These are phyloP conservation scores for Lasioglossum lativentre DNA, from an alignment of 2,888 invertebrate genomes.

Conservation along the genomic window DNA sequence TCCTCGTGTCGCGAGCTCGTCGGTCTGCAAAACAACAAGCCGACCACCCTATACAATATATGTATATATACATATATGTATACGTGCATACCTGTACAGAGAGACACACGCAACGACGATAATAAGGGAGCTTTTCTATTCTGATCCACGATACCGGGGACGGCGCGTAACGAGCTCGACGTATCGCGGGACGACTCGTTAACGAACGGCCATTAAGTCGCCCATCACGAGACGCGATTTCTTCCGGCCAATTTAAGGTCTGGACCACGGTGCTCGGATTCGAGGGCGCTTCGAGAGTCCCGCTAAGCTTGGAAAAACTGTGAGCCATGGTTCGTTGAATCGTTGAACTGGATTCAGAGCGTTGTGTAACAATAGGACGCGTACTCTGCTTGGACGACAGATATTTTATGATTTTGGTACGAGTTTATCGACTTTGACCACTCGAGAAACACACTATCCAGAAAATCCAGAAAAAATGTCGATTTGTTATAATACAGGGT, in stretches of 20 bases:
- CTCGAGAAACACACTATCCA: too few species aligned
- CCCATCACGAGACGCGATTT: neutral
- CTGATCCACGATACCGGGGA: constrained; percentile 13
- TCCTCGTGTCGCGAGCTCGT: constrained; percentile 87
- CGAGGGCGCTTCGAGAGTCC: neutral
- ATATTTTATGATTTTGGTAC: neutral
- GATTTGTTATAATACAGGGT: too few species aligned
- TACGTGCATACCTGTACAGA: neutral
- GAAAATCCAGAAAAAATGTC: too few species aligned
- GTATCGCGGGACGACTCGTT: constrained; percentile 38
- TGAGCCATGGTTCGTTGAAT: neutral
- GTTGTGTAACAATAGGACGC: neutral
- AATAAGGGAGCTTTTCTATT: constrained; percentile 43
- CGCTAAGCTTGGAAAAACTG: neutral
- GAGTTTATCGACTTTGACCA: neutral
- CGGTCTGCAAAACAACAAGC: constrained; percentile 84
- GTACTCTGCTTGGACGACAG: too few species aligned
- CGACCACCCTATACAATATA: neutral
- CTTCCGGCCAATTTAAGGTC: constrained; percentile 40
- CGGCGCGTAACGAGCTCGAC: constrained; percentile 29
- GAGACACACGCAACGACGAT: constrained; percentile 15
- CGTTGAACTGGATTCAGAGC: neutral
- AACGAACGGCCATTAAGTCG: constrained; percentile 39
- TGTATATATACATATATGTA: too few species aligned
- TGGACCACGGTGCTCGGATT: constrained; percentile 11